A percentile compares a stretch with the other conserved stretches of the same genome.
Conservation (phyloP, 2,113 vertebrate species). For the Lamprologus tigripictilis region DNA sequence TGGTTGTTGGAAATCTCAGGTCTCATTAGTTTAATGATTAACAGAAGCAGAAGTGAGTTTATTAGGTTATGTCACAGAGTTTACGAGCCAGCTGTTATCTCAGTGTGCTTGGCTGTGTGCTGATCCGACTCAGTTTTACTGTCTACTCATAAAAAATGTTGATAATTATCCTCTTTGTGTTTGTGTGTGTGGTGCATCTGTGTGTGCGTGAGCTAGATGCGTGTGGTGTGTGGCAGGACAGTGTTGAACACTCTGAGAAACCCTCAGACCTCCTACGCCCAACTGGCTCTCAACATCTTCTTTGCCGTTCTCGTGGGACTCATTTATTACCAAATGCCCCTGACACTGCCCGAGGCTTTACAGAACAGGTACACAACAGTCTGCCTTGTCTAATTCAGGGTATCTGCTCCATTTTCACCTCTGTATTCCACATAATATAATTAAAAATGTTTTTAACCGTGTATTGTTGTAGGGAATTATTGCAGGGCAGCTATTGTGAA, state of each 20-base stretch:
- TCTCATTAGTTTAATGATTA: background rate
- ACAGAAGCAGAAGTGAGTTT: background rate
- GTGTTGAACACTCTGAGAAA: conserved; percentile 67
- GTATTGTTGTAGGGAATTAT: background rate
- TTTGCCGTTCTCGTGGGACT: conserved; percentile 73
- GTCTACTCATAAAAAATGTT: background rate
- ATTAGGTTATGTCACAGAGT: background rate
- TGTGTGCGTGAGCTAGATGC: conserved; percentile 50
- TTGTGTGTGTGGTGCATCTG: background rate
- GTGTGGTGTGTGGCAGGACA: conserved; percentile 66
- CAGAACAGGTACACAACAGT: conserved; percentile 71
- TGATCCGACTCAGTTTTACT: background rate
- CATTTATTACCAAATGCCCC: conserved; percentile 74
- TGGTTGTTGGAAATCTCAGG: background rate
- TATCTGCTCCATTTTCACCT: background rate
- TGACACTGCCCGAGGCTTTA: conserved; percentile 66
- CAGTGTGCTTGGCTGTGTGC: background rate
- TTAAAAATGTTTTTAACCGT: background rate
- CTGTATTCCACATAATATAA: background rate
- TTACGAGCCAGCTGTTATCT: background rate
- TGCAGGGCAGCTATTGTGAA: background rate
- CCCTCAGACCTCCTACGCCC: conserved; percentile 75
- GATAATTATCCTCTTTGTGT: background rate
- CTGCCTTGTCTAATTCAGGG: background rate
- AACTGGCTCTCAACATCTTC: conserved; percentile 64